Base-by-base conservation (phyloP, 2,888 invertebrate species). In the Phrixothrix hirtus region DNA sequence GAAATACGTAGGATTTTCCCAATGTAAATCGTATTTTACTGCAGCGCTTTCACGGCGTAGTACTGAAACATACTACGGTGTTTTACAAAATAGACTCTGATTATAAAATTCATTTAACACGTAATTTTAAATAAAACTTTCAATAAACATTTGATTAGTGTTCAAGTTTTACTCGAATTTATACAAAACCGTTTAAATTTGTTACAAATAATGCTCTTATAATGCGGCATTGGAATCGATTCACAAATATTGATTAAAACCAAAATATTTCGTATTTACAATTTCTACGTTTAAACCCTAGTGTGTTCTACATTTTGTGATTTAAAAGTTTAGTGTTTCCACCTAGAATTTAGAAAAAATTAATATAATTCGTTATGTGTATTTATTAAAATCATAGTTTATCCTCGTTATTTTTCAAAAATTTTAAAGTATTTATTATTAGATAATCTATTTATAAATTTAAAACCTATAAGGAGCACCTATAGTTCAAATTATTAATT, bases 291-390 rank as follows among this genome's bases (percentile, higher is more conserved):
- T 43, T 51, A 52, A 67, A 65, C 66, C 69, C 65, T 59, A 67
- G 72, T 72, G 72, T 73, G 72, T 73, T 72, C 72, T 64, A 59
- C 63, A 63, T 63, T 68, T 67, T 67, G 70, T 70, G 70, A 69
- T 70, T 62, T 68, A 58, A 59, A 59, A 57, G n/a, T 47, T 59
- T 59, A 62, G 64, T 65, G 64, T 66, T 62, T 63, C 55, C 54
- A 51, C 15, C 38, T 52, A 35, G 41, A 10, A 37, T 26, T 39
- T 41, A 48, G 15, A 11, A 32, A 42, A 31, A 17, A 38, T 41
- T 42, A 51, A 16, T 29, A 32, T n/a, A n/a, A n/a, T 27, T 32
- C 27, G 49, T 49, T 49, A 36, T 41, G 49, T 43, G 42, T 42
- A 31, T 42, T 48, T 48, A 46, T 46, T 38, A 25, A 42, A 11